Evolutionary conservation across 2,113 vertebrate genomes (phyloP), one percentile per base, ranked within the genome.

Genomic region (Sardina pilchardus): DNA sequence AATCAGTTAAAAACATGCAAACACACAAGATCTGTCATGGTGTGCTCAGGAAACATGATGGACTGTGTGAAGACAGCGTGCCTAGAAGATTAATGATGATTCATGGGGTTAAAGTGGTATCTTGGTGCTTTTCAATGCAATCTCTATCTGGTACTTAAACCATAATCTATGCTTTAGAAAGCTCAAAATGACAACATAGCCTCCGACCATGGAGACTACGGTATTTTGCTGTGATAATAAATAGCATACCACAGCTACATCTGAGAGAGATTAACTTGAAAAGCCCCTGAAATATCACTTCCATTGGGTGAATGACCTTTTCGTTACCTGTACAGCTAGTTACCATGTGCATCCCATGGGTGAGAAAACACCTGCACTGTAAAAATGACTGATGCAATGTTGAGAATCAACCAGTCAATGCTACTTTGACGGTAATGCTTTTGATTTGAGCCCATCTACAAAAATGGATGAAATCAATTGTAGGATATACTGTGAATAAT

Each of bases 1-100:
- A 59, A 59, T 50, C 48, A 50, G 48, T 50, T 50, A 59, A 59
- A 78, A 78, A 36, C 71, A 78, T 78, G 71, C 71, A 78, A 78
- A 78, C 71, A 34, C 67, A 43, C 63, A 84, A 30, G 43, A 21
- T 78, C 17, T 84, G 67, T 36, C 67, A 36, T 50, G 34, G 16
- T 67, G 44, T 34, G n/a, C 17, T 78, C 71, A 75, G 47, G 67
- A 34, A 78, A 36, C 8, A 47, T 34, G 26, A 48, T 78, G 36
- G 45, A 30, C 30, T 75, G 43, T 84, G 71, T 78, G 71, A 78
- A 34, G 26, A 78, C 14, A 17, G 71, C 71, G 71, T 78, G 71
- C 71, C 71, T 78, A 36, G 71, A 78, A 17, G 12, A 78, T 78
- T 1, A 78, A 34, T 78, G 71, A 78, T 78, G 34, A 26, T 50